Evolutionary conservation across 2,797 vertebrate genomes (phyloP), one percentile per base, ranked within the genome.

Genomic region (Hypotaenidia okinawae): DNA sequence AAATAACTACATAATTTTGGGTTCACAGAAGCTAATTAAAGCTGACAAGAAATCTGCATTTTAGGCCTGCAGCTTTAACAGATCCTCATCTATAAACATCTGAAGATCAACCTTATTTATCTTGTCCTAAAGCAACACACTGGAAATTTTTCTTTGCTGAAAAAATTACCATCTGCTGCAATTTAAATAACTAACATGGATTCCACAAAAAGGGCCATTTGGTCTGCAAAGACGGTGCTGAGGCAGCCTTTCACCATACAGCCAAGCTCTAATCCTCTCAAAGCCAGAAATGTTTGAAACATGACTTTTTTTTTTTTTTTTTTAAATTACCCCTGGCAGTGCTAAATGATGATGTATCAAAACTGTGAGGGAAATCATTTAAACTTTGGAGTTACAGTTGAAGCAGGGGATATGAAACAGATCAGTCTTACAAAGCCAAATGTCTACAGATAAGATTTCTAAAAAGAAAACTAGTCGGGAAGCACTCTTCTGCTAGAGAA

Each of bases 1-100:
- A 70, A 96, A 75, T 70, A 88, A 69, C 45, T 68, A 66, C 32
- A 8, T 80, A 70, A 92, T 95, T 85, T 77, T 67, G 41, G 14
- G 64, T 62, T 91, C 78, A 55, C 11, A 62, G 41, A 37, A 89
- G 72, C 55, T 91, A 92, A 96, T 94, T 92, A 75, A 77, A 72
- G 58, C 84, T 95, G 94, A 89, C 73, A 93, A 51, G 72, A 92
- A 93, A 89, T 93, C 89, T 95, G 74, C 51, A 32, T 83, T 89
- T 95, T 87, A 89, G 84, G 78, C 84, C 90, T 84, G 75, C 68
- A 93, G 86, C 92, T 95, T 94, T 80, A 92, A 39, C 81, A 87
- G 91, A 76, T 87, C 64, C 41, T 91, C 49, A 69, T 93, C 86
- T 83, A 55, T 95, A 93, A 93, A 24, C 86, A 83, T 84, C 49